phyloP scores from a whole-genome alignment of 2,888 invertebrate species.

The Melanchra persicariae region DNA sequence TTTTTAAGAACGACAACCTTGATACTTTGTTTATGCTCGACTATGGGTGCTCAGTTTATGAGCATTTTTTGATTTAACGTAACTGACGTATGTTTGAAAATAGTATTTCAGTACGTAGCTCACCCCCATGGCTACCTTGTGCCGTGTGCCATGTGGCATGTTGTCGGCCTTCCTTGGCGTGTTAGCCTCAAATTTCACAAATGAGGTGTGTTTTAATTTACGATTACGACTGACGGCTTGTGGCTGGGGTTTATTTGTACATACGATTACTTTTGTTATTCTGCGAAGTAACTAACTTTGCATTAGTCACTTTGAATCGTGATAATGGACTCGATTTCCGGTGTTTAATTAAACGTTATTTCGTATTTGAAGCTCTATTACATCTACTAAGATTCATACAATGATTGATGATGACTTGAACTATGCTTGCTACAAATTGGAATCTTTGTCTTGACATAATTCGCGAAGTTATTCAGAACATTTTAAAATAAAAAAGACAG shows the following conservation, averaged over 20 bases:
- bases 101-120: conserved; percentile 71
- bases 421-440: not conserved
- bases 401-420: not conserved
- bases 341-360: conserved; percentile 40
- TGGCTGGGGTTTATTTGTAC: conserved; percentile 49
- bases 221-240: conserved; percentile 49
- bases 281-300: conserved; percentile 50
- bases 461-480: not conserved
- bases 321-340: conserved; percentile 46
- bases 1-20: conserved; percentile 89
- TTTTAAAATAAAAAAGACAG: no score
- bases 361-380: conserved; percentile 18
- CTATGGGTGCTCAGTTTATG: conserved; percentile 85
- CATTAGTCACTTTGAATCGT: conserved; percentile 46
- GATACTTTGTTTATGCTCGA: conserved; percentile 85
- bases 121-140: conserved; percentile 35
- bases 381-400: conserved; percentile 7
- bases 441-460: not conserved
- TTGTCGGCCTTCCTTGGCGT: conserved; percentile 35
- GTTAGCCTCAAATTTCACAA: conserved; percentile 53
- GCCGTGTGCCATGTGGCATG: conserved; percentile 31
- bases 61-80: conserved; percentile 81
- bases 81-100: conserved; percentile 84
- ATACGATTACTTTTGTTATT: conserved; percentile 54
- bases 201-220: conserved; percentile 60